Evolutionary conservation across 2,113 vertebrate species (phyloP), one percentile per base, ranked within the genome.

Genomic region (Saimiri boliviensis): DNA sequence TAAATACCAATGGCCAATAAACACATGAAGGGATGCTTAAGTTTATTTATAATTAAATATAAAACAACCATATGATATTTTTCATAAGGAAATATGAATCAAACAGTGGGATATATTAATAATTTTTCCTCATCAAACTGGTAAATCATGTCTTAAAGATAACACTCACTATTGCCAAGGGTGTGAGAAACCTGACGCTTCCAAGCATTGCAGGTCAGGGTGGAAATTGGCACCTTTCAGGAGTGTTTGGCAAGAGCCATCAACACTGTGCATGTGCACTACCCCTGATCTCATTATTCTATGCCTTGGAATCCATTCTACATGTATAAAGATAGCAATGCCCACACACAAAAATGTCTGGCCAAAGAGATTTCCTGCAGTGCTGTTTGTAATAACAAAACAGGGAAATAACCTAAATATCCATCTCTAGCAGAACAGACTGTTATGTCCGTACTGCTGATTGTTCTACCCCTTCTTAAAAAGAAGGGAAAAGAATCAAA

Each of bases 401-500:
- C 49, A 8, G 10, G 49, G 49, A 47, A 86, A 52, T 10, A 23
- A 81, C 21, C 76, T n/a, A 71, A 76, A 30, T 25, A 58, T 19
- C 27, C 54, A 76, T 47, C 23, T 27, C 54, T 35, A 56, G 49
- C 40, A 35, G 58, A 91, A 81, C 25, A 88, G 54, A 93, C 52
- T 0, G 21, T 35, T 47, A 47, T 21, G 40, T 21, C n/a, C 42
- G 79, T 10, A 27, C 20, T 14, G 16, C 9, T 37, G 74, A 49
- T 37, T n/a, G 54, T 11, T 95, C 92, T 56, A 52, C 19, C 19
- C 71, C 32, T 9, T 9, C 63, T 32, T 84, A 71, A 49, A 91
- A 82, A 81, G 86, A 60, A 77, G 20, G 42, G 37, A 70, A 45
- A 74, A 82, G 58, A 93, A 88, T 56, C 40, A 77, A 56, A 94